These are phyloP conservation scores for Henricia sp. DNA, from an alignment of 53 echinoderm and acorn worm species.

Conservation along the genomic window DNA sequence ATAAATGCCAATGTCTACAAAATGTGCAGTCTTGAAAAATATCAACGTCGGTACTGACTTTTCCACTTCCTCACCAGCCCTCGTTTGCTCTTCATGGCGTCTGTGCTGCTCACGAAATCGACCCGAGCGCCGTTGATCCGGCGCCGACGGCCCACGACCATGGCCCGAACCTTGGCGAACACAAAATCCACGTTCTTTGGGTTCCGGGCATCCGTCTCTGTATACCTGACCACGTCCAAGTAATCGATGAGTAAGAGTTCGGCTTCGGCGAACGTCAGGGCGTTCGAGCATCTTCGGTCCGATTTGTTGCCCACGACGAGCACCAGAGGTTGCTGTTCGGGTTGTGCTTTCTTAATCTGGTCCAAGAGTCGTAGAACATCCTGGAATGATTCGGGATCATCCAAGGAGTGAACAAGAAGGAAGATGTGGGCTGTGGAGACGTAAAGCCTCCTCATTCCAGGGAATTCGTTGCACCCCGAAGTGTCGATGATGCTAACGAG, in stretches of 20 bases:
- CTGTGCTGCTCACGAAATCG: neutral
- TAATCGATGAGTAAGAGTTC: constrained; percentile 37
- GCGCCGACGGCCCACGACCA: neutral
- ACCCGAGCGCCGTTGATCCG: neutral
- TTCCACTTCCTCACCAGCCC: constrained; percentile 8
- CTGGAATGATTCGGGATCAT: constrained; percentile 59
- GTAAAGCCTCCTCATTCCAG: constrained; percentile 53
- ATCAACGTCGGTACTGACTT: neutral
- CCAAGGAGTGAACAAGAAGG: constrained; percentile 55
- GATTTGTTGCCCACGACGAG: constrained; percentile 50
- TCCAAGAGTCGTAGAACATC: constrained; percentile 39
- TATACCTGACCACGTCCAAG: constrained; percentile 39
- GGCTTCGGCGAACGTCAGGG: constrained; percentile 34
- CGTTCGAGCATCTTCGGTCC: constrained; percentile 15
- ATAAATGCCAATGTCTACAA: too few species aligned
- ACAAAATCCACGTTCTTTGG: neutral
- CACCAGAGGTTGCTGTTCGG: constrained; percentile 2
- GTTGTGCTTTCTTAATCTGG: constrained; percentile 23
- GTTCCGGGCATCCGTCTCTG: neutral
- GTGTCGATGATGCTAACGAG: constrained; percentile 73
- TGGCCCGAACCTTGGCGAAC: neutral
- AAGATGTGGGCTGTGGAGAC: constrained; percentile 58
- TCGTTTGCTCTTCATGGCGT: neutral
- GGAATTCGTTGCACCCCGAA: constrained; percentile 66
- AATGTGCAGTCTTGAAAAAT: neutral